Percentiles rank a stretch among this genome's conserved stretches.
phyloP scores from a whole-genome alignment of 2,888 invertebrate species.

The Blastobasis adustella region DNA sequence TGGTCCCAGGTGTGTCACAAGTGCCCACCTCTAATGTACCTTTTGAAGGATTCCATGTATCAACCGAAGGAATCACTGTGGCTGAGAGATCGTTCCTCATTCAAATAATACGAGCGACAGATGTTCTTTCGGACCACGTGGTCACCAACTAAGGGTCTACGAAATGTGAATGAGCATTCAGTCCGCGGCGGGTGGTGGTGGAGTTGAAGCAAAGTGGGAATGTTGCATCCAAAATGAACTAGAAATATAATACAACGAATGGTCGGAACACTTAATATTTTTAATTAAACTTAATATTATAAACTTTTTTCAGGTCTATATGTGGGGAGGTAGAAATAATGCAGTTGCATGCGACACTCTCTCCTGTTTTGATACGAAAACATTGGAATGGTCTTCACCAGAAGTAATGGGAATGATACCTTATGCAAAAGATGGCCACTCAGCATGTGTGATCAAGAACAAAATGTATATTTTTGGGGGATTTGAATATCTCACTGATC shows the following conservation, averaged over 20 bases:
- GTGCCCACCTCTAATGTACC: no score
- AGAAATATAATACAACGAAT: not conserved
- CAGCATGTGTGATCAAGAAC: constrained; percentile 86
- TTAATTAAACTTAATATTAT: not conserved
- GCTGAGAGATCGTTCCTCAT: no score
- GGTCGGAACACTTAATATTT: not conserved
- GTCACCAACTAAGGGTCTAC: no score
- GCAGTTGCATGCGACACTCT: constrained; percentile 84
- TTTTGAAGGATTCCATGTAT: no score
- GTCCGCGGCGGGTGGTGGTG: not conserved
- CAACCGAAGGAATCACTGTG: no score
- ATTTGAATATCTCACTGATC: constrained; percentile 88
- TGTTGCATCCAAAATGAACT: not conserved
- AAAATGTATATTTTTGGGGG: constrained; percentile 94
- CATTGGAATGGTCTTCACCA: constrained; percentile 80
- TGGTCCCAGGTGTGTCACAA: no score
- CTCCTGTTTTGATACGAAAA: constrained; percentile 86
- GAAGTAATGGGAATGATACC: constrained; percentile 81
- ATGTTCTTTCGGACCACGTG: no score
- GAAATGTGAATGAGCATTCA: no score
- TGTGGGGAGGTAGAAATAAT: constrained; percentile 96
- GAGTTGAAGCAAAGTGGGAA: not conserved
- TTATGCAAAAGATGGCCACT: constrained; percentile 92
- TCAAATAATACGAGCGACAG: no score
- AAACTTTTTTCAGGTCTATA: constrained; percentile 74